Conservation (phyloP, 2,113 vertebrate genomes). For the Chionodraco myersi region DNA sequence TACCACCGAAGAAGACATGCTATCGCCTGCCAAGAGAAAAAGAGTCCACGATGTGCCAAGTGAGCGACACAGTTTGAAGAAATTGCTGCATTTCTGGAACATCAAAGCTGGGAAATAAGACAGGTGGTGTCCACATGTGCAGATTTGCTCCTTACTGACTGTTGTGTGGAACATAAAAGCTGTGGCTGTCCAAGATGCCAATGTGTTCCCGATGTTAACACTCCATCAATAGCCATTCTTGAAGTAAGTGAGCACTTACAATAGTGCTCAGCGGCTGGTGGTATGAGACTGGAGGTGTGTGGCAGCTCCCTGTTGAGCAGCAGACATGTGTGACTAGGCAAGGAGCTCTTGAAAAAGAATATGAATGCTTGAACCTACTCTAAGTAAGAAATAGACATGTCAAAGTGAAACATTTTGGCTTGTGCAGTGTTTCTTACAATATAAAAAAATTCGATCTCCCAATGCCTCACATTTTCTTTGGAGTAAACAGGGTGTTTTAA, state of each 20-base stretch:
- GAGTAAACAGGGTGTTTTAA: slow-evolving; percentile 28
- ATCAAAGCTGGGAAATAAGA: not conserved
- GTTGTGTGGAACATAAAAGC: not conserved
- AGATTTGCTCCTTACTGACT: not conserved
- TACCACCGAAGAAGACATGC: not conserved
- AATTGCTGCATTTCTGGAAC: not conserved
- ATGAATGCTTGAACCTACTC: not conserved
- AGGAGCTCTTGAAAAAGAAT: not conserved
- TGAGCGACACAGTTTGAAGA: not conserved
- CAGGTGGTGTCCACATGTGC: not conserved
- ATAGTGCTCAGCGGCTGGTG: not conserved
- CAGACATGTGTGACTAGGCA: not conserved
- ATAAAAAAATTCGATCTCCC: slow-evolving; percentile 2
- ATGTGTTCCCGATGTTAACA: not conserved
- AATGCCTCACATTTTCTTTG: slow-evolving; percentile 2
- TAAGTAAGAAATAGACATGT: not conserved
- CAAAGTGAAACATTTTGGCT: slow-evolving; percentile 20
- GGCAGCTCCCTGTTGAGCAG: not conserved
- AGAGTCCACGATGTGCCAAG: not conserved
- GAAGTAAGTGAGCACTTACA: not conserved
- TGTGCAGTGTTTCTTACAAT: slow-evolving; percentile 8
- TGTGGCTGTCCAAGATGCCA: not conserved
- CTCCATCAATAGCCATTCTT: not conserved
- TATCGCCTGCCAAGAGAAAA: slow-evolving; percentile 4
- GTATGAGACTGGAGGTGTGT: not conserved